Base-by-base conservation (phyloP, 2,888 invertebrate species). In the Eilema depressum region DNA sequence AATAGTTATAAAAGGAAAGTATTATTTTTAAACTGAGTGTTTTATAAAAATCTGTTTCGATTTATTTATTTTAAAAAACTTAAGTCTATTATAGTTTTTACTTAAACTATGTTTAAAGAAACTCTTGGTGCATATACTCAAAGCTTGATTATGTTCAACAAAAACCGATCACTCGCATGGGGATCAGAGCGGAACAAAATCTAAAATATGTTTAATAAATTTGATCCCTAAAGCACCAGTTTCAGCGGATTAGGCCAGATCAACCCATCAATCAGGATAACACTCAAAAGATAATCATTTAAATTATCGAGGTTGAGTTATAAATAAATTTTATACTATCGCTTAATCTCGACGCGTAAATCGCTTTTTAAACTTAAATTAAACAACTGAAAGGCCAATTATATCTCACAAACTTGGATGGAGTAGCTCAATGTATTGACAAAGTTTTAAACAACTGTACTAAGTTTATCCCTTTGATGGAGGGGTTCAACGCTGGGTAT, bases 351-450 rank as follows among this genome's bases (percentile, higher is more conserved):
- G 63, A 70, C 68, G 74, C 73, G 73, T 75, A 82, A 80, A 82
- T 76, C 67, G 74, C 80, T 76, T 82, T 79, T 76, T 71, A 79
- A 81, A 82, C 75, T 82, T 77, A 74, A 61, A 82, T 82, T 79
- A 82, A 80, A 80, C 64, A 62, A 66, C n/a, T 75, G 64, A 68
- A 71, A 63, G 68, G 70, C 72, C 69, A 75, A 79, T 80, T 77
- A 70, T 73, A 80, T 74, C 66, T 57, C 26, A 53, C 41, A 75
- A 80, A 74, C 56, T 79, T 79, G 25, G 60, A 61, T 65, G 47
- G 63, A 72, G 33, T 62, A 68, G 71, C 68, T 14, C 68, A 73
- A 69, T 76, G 75, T 69, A 70, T 71, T 66, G 69, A 57, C 53
- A 33, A 59, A 71, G 68, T 71, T 68, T 68, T 0, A 23, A 70